A percentile compares a stretch with the other conserved stretches of the same genome.
These are phyloP conservation scores for crab-eating macaque (Macaca fascicularis) DNA, from an alignment of 2,113 vertebrate genomes.

Conservation along the genomic window T2T-MFA8v1.1 NC_088375.1:197154501-197155000, in stretches of 20 bases:
- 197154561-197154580: not conserved
- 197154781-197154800: not conserved
- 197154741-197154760: not conserved
- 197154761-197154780: not conserved
- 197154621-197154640: not conserved
- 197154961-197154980: slow-evolving; percentile 70
- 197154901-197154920: slow-evolving; percentile 5
- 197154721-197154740: not conserved
- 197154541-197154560: not conserved
- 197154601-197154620: not conserved
- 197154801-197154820: not conserved
- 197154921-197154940: slow-evolving; percentile 22
- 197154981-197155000: slow-evolving; percentile 75
- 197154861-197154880: slow-evolving; percentile 39
- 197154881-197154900: slow-evolving; percentile 57
- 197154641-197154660: not conserved
- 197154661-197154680: not conserved
- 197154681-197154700: not conserved
- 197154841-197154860: slow-evolving; percentile 49
- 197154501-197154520: not conserved
- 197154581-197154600: not conserved
- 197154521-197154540: not conserved
- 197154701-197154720: not conserved
- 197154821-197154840: not conserved
- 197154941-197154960: slow-evolving; percentile 40